Conservation (phyloP, 2,113 vertebrate genomes). For the Beaufortia kweichowensis region DNA sequence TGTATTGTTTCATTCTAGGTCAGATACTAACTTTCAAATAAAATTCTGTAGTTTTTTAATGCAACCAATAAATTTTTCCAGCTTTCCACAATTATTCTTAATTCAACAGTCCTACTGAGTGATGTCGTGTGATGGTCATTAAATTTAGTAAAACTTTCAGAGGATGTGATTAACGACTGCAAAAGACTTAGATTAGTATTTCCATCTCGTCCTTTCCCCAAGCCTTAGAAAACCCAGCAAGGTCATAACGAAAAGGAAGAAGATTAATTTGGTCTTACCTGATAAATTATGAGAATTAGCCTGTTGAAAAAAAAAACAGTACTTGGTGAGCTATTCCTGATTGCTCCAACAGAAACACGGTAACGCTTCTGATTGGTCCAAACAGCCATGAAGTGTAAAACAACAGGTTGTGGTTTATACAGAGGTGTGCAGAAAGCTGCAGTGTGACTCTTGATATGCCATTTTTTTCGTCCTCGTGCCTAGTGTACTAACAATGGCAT, state of each 20-base stretch:
- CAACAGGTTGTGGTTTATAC: too few relatives aligned
- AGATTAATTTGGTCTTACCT: conserved; percentile 72
- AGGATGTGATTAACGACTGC: conserved; percentile 53
- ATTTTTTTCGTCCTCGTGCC: background rate
- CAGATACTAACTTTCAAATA: too few relatives aligned
- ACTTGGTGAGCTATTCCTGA: conserved; percentile 60
- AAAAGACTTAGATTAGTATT: conserved; percentile 50
- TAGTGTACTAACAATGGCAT: conserved; percentile 1
- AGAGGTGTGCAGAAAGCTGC: background rate
- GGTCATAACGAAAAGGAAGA: conserved; percentile 61
- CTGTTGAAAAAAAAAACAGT: conserved; percentile 65
- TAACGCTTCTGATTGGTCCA: conserved; percentile 50
- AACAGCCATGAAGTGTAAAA: conserved; percentile 48
- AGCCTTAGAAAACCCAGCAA: conserved; percentile 59
- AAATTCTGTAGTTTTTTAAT: too few relatives aligned
- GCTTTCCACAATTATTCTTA: background rate
- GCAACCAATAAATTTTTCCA: too few relatives aligned
- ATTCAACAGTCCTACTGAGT: background rate
- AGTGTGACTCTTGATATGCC: background rate
- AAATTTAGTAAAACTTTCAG: conserved; percentile 43
- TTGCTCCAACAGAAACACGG: conserved; percentile 35
- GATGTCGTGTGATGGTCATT: background rate
- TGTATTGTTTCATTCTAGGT: too few relatives aligned
- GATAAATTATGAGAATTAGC: conserved; percentile 72
- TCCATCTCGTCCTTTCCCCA: conserved; percentile 46